These are phyloP conservation scores for Ptychoptera albimana DNA, from an alignment of 2,888 invertebrate species.

Conservation along the genomic window DNA sequence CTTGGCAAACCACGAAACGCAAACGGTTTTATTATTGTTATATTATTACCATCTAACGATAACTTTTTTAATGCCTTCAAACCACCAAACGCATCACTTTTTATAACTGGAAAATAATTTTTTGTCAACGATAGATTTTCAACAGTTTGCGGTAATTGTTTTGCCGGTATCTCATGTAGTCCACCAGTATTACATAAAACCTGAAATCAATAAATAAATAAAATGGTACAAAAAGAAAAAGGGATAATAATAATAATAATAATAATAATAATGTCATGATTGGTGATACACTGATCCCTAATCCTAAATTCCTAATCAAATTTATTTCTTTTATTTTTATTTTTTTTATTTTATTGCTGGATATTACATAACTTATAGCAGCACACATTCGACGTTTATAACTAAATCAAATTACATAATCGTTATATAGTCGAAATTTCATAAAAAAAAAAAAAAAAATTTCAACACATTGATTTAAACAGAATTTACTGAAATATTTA, in stretches of 20 bases:
- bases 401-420: too few species aligned
- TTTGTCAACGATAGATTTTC: slow-evolving; percentile 75
- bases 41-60: slow-evolving; percentile 74
- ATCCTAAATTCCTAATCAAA: too few species aligned
- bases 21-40: slow-evolving; percentile 66
- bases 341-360: too few species aligned
- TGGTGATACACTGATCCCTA: background rate
- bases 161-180: slow-evolving; percentile 60
- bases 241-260: slow-evolving; percentile 8
- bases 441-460: too few species aligned
- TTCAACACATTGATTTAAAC: too few species aligned
- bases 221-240: slow-evolving; percentile 15
- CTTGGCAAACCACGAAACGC: slow-evolving; percentile 71
- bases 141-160: slow-evolving; percentile 56
- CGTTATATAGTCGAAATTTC: too few species aligned
- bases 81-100: slow-evolving; percentile 70
- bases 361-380: too few species aligned
- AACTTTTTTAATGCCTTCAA: slow-evolving; percentile 65
- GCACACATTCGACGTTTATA: too few species aligned
- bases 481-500: too few species aligned
- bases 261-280: slow-evolving; percentile 8
- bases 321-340: too few species aligned
- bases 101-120: slow-evolving; percentile 66
- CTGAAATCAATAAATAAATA: slow-evolving; percentile 34
- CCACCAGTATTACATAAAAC: slow-evolving; percentile 79